Evolutionary conservation across 2,888 invertebrate species (phyloP).

Genomic region (Mythimna impura): DNA sequence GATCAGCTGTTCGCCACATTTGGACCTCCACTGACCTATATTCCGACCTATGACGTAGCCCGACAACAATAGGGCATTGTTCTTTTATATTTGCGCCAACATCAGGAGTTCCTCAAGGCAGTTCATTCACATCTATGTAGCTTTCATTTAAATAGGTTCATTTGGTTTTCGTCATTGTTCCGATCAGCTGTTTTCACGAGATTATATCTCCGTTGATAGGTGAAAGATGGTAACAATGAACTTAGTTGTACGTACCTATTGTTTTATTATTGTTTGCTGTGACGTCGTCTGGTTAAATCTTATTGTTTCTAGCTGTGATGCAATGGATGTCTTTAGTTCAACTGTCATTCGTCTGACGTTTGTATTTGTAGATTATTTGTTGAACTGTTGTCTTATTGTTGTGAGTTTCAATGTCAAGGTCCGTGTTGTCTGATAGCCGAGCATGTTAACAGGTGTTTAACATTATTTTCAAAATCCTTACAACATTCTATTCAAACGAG

Average conservation of each 20-base stretch:
- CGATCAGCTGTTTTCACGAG: constrained; percentile 87
- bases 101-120: constrained; percentile 88
- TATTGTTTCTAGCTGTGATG: constrained; percentile 79
- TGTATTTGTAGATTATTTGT: constrained; percentile 64
- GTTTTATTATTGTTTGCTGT: constrained; percentile 70
- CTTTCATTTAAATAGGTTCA: constrained; percentile 80
- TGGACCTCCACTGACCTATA: constrained; percentile 88
- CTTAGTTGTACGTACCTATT: constrained; percentile 79
- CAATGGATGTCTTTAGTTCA: constrained; percentile 70
- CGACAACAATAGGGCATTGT: constrained; percentile 90
- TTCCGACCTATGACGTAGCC: constrained; percentile 87
- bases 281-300: constrained; percentile 78
- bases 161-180: constrained; percentile 88
- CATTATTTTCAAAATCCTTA: constrained; percentile 28
- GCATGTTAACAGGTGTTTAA: constrained; percentile 36
- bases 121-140: constrained; percentile 88
- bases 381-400: constrained; percentile 59
- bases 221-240: constrained; percentile 83
- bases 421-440: constrained; percentile 17
- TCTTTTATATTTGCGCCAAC: constrained; percentile 88
- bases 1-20: constrained; percentile 88
- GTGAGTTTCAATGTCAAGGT: constrained; percentile 57
- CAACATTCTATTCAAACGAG: constrained; percentile 14
- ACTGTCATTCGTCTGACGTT: constrained; percentile 65
- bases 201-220: constrained; percentile 85